A percentile compares a stretch with the other conserved stretches of the same genome.
These are phyloP conservation scores for Perizoma affinitatum DNA, from an alignment of 2,888 invertebrate species.

Conservation along the genomic window DNA sequence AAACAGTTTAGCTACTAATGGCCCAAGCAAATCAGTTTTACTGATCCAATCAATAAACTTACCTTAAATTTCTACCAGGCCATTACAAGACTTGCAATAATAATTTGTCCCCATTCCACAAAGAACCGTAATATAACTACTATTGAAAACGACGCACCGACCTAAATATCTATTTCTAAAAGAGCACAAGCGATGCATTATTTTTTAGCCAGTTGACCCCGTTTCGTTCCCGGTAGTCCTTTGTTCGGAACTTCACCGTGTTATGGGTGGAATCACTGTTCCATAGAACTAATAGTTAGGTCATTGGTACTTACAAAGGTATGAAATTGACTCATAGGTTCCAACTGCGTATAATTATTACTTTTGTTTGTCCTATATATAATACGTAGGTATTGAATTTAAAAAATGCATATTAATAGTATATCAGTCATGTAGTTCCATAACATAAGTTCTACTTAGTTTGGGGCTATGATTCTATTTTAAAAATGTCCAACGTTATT, in stretches of 20 bases:
- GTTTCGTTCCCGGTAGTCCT: constrained; percentile 43
- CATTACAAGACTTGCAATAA: constrained; percentile 16
- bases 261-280: constrained; percentile 11
- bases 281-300: constrained; percentile 3
- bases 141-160: constrained; percentile 41
- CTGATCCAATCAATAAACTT: too few species aligned
- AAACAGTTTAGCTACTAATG: too few species aligned
- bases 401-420: too few species aligned
- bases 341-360: too few species aligned
- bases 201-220: constrained; percentile 70
- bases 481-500: too few species aligned
- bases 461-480: too few species aligned
- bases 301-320: background rate
- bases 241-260: constrained; percentile 11
- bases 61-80: background rate
- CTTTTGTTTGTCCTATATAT: too few species aligned
- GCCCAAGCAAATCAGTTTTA: too few species aligned
- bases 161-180: constrained; percentile 79
- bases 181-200: constrained; percentile 75
- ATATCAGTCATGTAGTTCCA: too few species aligned
- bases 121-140: constrained; percentile 17
- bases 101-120: constrained; percentile 21
- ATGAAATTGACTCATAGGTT: constrained; percentile 6
- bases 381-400: too few species aligned
- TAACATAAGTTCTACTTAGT: too few species aligned